A percentile compares a stretch with the other conserved stretches of the same genome.
Evolutionary conservation across 1,140 invertebrate species (phyloP).

Genomic region (Notospermus geniculatus): DNA sequence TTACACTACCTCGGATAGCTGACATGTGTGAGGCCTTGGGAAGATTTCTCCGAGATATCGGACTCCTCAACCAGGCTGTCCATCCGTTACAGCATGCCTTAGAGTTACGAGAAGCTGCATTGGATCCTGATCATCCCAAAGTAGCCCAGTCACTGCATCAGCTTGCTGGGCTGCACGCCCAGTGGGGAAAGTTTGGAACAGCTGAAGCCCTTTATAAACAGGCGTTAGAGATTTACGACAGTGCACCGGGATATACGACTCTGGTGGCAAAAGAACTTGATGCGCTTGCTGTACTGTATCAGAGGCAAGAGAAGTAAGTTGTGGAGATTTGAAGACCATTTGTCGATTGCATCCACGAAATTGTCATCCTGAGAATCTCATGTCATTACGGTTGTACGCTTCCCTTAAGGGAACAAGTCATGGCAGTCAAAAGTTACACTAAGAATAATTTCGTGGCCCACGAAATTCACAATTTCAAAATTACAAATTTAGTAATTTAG

Average conservation of each 20-base stretch:
- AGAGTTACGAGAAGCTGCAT: slow-evolving; percentile 50
- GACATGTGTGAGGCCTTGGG: slow-evolving; percentile 53
- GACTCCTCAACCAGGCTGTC: slow-evolving; percentile 46
- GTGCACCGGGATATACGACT: slow-evolving; percentile 45
- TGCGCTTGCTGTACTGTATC: slow-evolving; percentile 46
- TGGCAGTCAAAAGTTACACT: no score
- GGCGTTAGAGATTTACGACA: slow-evolving; percentile 51
- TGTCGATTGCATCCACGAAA: no score
- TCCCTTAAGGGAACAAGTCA: no score
- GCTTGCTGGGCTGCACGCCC: slow-evolving; percentile 49
- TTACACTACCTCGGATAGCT: slow-evolving; percentile 43
- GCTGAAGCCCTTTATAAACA: slow-evolving; percentile 51
- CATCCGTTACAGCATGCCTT: slow-evolving; percentile 46
- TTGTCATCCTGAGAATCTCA: no score
- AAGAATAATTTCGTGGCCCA: no score
- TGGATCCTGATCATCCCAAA: slow-evolving; percentile 52
- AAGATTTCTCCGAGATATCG: slow-evolving; percentile 47
- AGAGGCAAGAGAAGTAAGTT: slow-evolving; percentile 53
- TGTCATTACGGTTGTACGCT: no score
- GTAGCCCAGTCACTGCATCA: slow-evolving; percentile 50
- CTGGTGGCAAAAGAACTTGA: slow-evolving; percentile 51
- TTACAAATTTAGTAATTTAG: no score
- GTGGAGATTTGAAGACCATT: no score
- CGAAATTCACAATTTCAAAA: no score
- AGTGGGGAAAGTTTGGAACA: slow-evolving; percentile 49